phyloP scores from a whole-genome alignment of 2,888 invertebrate genomes.

The Tipula helvola region DNA sequence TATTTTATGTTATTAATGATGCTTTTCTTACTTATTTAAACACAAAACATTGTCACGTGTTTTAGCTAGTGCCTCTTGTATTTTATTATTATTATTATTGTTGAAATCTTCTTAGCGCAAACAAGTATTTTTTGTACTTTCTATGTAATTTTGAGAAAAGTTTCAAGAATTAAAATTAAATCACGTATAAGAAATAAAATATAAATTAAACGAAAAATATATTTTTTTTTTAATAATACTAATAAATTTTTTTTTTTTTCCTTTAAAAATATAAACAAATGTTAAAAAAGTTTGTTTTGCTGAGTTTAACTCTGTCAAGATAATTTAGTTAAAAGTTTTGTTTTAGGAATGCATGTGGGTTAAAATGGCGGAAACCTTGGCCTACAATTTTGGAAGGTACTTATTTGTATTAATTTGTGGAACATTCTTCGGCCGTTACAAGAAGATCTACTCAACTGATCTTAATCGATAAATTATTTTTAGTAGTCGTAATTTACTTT shows the following conservation, averaged over 20 bases:
- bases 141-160: neutral
- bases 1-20: neutral
- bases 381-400: neutral
- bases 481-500: too few species aligned
- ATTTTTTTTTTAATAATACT: neutral
- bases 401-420: neutral
- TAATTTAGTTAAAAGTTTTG: neutral
- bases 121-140: neutral
- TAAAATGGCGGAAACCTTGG: neutral
- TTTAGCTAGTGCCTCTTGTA: neutral
- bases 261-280: neutral
- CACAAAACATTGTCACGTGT: neutral
- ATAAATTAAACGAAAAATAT: neutral
- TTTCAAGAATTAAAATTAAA: neutral
- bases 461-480: too few species aligned
- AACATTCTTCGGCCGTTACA: too few species aligned
- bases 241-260: neutral
- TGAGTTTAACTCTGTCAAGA: neutral
- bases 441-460: too few species aligned
- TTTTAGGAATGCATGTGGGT: neutral
- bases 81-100: neutral
- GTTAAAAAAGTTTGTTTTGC: neutral
- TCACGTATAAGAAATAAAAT: neutral
- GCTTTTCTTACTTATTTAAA: neutral
- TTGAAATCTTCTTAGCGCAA: neutral